Evolutionary conservation across 2,888 invertebrate genomes (phyloP), one percentile per base, ranked within the genome.

Genomic region (Drosophila barbarae): DNA sequence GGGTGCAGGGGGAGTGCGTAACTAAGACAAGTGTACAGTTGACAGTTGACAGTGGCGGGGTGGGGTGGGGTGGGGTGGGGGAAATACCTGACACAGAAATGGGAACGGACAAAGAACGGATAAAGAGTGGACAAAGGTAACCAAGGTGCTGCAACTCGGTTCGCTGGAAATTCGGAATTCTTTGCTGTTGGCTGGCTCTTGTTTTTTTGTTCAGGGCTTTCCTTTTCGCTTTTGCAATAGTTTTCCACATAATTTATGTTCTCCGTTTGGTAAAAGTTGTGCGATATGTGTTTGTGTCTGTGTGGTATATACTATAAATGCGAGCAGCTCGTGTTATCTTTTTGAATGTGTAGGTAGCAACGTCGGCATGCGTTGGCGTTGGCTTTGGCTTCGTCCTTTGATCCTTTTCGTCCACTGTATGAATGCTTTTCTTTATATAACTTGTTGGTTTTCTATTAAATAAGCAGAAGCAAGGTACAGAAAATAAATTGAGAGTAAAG

Each of bases 121-220:
- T 60, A 60, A 60, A 36, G 55, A 55, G 67, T 55, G 65, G 77
- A 72, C 75, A 83, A 77, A 77, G 78, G 84, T 77, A 77, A 78
- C 84, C 82, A 84, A 75, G 78, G 59, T 35, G 28, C 42, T 64
- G 51, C 41, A 35, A 35, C 51, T 64, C 4, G 26, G 53, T 44
- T 61, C 47, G 39, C 47, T 35, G 49, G 56, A 67, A 56, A 41
- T 66, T 34, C 56, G 32, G 5, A 65, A 39, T 52, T 34, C 53
- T 28, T 65, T 26, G 56, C 67, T 66, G 41, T 42, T 59, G 57
- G 13, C 59, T 15, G 13, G 44, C 59, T 39, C 39, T 56, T 23
- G 23, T 49, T 28, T 28, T 47, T 47, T 35, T 59, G 28, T 26
- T 18, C 13, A 13, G 18, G n/a, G 38, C 36, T 53, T 63, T 61